Evolutionary conservation across 2,113 vertebrate genomes (phyloP).

Genomic region (Dermatemys mawii): DNA sequence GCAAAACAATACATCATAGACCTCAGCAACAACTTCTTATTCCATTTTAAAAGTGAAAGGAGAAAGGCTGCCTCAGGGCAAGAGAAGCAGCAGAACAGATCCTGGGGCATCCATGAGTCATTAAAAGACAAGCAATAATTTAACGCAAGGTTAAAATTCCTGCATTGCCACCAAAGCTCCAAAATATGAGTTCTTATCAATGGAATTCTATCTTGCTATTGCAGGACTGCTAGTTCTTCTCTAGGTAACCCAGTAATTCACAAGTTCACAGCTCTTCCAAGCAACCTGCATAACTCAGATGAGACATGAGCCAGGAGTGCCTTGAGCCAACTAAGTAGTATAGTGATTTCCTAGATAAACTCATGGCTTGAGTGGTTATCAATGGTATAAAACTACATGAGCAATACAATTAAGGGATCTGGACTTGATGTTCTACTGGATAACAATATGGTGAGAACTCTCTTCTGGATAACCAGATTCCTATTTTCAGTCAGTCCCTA

Average conservation of each 20-base stretch:
- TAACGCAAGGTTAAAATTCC: constrained; percentile 75
- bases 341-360: constrained; percentile 50
- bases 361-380: constrained; percentile 50
- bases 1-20: constrained; percentile 82
- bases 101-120: constrained; percentile 74
- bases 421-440: constrained; percentile 41
- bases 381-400: constrained; percentile 13
- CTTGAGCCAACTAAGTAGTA: background rate
- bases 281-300: constrained; percentile 34
- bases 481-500: constrained; percentile 58
- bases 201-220: constrained; percentile 67
- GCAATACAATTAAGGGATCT: constrained; percentile 54
- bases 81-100: constrained; percentile 72
- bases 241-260: constrained; percentile 60
- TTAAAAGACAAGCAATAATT: constrained; percentile 72
- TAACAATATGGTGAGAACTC: background rate
- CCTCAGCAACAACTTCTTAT: constrained; percentile 79
- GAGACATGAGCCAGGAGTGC: background rate
- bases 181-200: constrained; percentile 45
- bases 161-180: too few species aligned
- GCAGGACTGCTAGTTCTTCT: constrained; percentile 36
- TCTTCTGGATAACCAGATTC: constrained; percentile 49
- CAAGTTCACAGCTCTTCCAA: constrained; percentile 54
- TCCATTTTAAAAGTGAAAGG: constrained; percentile 78
- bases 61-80: constrained; percentile 71